These are phyloP conservation scores for Amiota communis DNA, from an alignment of 2,888 invertebrate species.

Conservation along the genomic window DNA sequence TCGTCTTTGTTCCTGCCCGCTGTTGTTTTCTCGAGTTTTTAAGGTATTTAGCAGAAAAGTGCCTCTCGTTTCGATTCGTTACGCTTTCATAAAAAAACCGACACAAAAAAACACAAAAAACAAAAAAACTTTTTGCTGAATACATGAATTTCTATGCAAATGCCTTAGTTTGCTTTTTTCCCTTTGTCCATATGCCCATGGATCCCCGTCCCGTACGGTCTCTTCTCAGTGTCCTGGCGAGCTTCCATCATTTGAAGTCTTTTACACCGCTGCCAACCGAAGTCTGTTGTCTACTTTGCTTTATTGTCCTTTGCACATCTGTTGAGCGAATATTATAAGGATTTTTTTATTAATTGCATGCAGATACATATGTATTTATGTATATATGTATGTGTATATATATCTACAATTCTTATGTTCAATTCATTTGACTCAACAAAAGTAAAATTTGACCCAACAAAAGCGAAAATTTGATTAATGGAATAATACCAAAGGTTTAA, in stretches of 20 bases:
- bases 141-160: slow-evolving; percentile 15
- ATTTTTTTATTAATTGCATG: slow-evolving; percentile 13
- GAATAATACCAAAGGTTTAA: too few relatives aligned
- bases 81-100: slow-evolving; percentile 14
- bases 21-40: slow-evolving; percentile 23
- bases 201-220: not conserved
- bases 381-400: not conserved
- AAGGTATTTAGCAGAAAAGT: slow-evolving; percentile 24
- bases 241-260: not conserved
- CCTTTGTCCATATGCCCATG: not conserved
- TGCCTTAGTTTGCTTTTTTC: slow-evolving; percentile 8
- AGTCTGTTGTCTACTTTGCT: not conserved
- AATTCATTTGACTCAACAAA: too few relatives aligned
- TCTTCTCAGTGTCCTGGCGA: too few relatives aligned
- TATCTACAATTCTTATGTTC: not conserved
- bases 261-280: not conserved
- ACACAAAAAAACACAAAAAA: slow-evolving; percentile 1
- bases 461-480: too few relatives aligned
- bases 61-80: slow-evolving; percentile 25
- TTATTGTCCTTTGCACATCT: slow-evolving; percentile 21
- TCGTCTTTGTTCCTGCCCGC: not conserved
- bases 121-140: slow-evolving; percentile 17
- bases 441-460: too few relatives aligned
- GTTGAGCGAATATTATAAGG: slow-evolving; percentile 21
- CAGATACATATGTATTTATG: slow-evolving; percentile 1